These are phyloP conservation scores for Dorcus hopei DNA, from an alignment of 2,888 invertebrate genomes.

Conservation along the genomic window DNA sequence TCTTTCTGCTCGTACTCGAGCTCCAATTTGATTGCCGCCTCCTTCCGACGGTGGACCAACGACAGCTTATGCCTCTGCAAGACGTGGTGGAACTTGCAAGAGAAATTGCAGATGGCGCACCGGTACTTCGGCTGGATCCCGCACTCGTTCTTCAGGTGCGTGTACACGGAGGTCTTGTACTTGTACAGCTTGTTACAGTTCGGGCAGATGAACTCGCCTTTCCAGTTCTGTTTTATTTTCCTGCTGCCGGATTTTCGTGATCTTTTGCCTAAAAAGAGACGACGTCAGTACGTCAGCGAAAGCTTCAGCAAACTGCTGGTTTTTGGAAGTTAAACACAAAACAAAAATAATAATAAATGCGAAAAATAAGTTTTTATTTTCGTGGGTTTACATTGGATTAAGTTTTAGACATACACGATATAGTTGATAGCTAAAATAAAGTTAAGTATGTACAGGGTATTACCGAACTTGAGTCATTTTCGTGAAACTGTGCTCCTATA, in stretches of 20 bases:
- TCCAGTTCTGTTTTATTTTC: constrained; percentile 20
- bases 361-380: too few species aligned
- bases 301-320: not conserved
- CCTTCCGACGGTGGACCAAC: constrained; percentile 21
- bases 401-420: too few species aligned
- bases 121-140: constrained; percentile 43
- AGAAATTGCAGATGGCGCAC: constrained; percentile 36
- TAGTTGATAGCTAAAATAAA: too few species aligned
- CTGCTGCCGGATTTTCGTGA: constrained; percentile 9
- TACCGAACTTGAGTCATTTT: too few species aligned
- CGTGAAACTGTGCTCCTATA: too few species aligned
- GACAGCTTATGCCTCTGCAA: constrained; percentile 35
- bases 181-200: constrained; percentile 75
- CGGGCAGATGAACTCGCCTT: constrained; percentile 51
- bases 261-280: constrained; percentile 14
- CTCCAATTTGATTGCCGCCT: constrained; percentile 3
- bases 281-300: constrained; percentile 1
- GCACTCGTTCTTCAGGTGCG: constrained; percentile 72
- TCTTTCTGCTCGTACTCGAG: not conserved
- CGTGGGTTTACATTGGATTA: too few species aligned
- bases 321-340: too few species aligned
- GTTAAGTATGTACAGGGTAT: too few species aligned
- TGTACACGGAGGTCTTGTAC: constrained; percentile 69
- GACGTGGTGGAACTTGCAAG: constrained; percentile 37
- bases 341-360: too few species aligned